Conservation (phyloP, 1,140 invertebrate species). For the Carposina sasakii region DNA sequence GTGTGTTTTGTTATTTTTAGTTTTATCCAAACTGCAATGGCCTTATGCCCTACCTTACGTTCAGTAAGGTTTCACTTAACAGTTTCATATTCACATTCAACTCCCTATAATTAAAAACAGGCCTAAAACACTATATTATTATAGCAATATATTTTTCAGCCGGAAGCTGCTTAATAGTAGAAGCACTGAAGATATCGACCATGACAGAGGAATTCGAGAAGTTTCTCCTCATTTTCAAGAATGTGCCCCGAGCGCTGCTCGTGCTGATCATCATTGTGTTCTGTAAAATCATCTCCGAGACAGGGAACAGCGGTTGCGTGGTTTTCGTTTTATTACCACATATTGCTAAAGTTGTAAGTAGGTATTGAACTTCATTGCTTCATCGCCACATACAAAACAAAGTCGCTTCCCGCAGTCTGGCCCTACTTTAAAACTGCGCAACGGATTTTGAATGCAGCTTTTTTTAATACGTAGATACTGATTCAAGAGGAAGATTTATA, state of each 20-base stretch:
- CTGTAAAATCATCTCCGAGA: slow-evolving; percentile 74
- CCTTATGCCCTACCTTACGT: too few relatives aligned
- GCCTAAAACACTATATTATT: too few relatives aligned
- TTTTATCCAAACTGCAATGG: too few relatives aligned
- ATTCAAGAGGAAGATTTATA: too few relatives aligned
- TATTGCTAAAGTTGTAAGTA: slow-evolving; percentile 74
- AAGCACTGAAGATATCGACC: slow-evolving; percentile 32
- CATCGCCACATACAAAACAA: background rate
- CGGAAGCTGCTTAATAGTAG: slow-evolving; percentile 33
- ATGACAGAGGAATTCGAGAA: slow-evolving; percentile 43
- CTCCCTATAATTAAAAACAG: too few relatives aligned
- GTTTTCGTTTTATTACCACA: slow-evolving; percentile 76
- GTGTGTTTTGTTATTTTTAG: too few relatives aligned
- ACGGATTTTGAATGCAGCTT: too few relatives aligned
- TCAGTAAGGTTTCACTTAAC: too few relatives aligned
- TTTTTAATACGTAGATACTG: too few relatives aligned
- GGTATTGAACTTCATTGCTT: too few relatives aligned
- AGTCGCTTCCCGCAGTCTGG: background rate
- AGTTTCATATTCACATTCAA: too few relatives aligned
- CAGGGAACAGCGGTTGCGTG: slow-evolving; percentile 76
- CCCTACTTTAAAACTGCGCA: too few relatives aligned
- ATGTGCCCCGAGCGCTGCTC: slow-evolving; percentile 32
- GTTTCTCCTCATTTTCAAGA: slow-evolving; percentile 29
- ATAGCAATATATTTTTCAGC: slow-evolving; percentile 21
- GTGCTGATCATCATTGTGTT: slow-evolving; percentile 47